These are phyloP conservation scores for Hypotaenidia okinawae DNA, from an alignment of 2,797 vertebrate genomes.

Conservation along the genomic window DNA sequence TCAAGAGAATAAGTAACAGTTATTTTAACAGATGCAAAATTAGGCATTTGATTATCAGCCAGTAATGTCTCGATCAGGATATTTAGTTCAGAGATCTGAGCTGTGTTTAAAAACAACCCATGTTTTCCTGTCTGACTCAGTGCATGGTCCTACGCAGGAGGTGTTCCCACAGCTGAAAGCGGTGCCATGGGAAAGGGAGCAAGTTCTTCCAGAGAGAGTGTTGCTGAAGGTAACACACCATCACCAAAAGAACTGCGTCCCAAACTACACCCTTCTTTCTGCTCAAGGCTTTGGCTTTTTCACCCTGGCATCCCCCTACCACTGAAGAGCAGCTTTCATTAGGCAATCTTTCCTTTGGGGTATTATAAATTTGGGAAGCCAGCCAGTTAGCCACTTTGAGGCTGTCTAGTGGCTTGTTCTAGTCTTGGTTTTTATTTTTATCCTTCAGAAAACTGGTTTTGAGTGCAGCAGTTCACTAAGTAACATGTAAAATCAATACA, in stretches of 20 bases:
- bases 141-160: fast-evolving
- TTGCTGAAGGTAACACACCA: neutral
- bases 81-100: neutral
- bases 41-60: neutral
- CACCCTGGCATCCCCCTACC: neutral
- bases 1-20: neutral
- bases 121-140: neutral
- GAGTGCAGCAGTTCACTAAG: neutral
- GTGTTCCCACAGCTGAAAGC: neutral
- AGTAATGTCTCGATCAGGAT: neutral
- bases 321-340: neutral
- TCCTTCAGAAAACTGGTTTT: neutral
- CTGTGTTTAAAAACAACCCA: neutral
- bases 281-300: neutral
- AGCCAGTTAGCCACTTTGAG: neutral
- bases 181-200: neutral
- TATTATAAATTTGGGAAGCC: neutral
- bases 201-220: neutral
- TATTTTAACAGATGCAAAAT: neutral
- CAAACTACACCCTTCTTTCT: neutral
- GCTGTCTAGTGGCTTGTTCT: neutral
- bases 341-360: neutral
- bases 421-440: neutral
- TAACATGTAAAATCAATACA: neutral
- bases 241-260: neutral